Evolutionary conservation across 2,797 vertebrate genomes (phyloP).

Genomic region (Avahi laniger): DNA sequence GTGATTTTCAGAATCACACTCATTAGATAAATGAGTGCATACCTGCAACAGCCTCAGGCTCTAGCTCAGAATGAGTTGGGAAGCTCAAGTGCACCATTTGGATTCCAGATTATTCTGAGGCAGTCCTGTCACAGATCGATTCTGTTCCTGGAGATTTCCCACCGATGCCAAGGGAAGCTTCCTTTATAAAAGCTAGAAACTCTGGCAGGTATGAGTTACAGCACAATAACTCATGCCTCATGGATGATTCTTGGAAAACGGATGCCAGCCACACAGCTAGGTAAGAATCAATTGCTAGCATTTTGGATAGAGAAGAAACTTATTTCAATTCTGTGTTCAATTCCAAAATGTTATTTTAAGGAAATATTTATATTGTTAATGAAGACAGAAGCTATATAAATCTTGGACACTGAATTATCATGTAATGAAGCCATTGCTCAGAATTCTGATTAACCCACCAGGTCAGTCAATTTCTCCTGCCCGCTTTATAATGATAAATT

Average conservation of each 20-base stretch:
- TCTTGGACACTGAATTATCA: conserved; percentile 80
- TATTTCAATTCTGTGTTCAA: conserved; percentile 14
- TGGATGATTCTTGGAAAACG: not conserved
- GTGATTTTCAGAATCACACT: not conserved
- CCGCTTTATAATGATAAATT: conserved; percentile 81
- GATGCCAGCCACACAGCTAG: not conserved
- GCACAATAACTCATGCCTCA: not conserved
- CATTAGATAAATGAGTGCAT: not conserved
- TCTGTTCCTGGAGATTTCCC: conserved; percentile 31
- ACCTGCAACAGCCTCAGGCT: not conserved
- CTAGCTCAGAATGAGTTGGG: not conserved
- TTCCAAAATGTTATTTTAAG: conserved; percentile 63
- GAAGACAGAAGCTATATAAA: conserved; percentile 51
- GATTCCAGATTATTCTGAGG: conserved; percentile 33
- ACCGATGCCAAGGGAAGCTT: conserved; percentile 19
- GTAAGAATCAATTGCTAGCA: conserved; percentile 52
- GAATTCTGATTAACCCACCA: conserved; percentile 84
- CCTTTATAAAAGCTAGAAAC: conserved; percentile 37
- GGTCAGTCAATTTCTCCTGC: conserved; percentile 82
- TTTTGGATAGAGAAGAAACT: conserved; percentile 3
- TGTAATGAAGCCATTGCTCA: conserved; percentile 80
- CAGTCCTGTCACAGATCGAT: not conserved
- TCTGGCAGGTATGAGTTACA: conserved; percentile 32
- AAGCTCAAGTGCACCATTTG: not conserved
- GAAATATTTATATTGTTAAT: conserved; percentile 63